A percentile compares a stretch with the other conserved stretches of the same genome.
These are phyloP conservation scores for Bactericera cockerelli DNA, from an alignment of 1,140 invertebrate species.

Conservation along the genomic window DNA sequence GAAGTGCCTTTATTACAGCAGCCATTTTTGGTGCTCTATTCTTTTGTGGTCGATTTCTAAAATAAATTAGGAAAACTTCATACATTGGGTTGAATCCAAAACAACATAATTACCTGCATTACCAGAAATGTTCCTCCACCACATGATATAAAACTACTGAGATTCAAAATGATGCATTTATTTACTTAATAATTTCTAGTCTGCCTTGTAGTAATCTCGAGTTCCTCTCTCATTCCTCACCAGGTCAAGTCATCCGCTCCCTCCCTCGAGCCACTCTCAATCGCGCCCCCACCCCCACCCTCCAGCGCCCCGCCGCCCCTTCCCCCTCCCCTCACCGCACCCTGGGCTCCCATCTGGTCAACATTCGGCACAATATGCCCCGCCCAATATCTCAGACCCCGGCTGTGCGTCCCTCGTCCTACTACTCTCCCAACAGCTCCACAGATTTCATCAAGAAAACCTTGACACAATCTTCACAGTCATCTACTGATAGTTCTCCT, in stretches of 20 bases:
- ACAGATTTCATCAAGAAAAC: constrained; percentile 2
- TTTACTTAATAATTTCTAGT: too few species aligned
- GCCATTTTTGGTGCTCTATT: too few species aligned
- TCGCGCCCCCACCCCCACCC: background rate
- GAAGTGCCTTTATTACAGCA: too few species aligned
- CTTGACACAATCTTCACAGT: background rate
- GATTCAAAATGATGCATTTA: too few species aligned
- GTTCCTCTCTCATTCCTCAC: too few species aligned
- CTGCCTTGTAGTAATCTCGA: too few species aligned
- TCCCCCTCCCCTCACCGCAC: background rate
- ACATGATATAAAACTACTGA: too few species aligned
- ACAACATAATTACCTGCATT: too few species aligned
- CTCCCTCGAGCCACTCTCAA: background rate
- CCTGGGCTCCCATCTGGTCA: background rate
- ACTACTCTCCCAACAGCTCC: background rate
- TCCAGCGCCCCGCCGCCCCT: background rate
- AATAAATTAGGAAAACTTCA: too few species aligned
- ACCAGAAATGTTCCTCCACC: too few species aligned
- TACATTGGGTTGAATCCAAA: too few species aligned
- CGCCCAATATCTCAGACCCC: background rate
- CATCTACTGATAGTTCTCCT: background rate
- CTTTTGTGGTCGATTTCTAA: too few species aligned
- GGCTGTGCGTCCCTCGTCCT: background rate
- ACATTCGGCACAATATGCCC: background rate
- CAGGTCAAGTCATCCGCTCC: background rate